Evolutionary conservation across 2,888 invertebrate species (phyloP).

Genomic region (Stomorhina lunata): DNA sequence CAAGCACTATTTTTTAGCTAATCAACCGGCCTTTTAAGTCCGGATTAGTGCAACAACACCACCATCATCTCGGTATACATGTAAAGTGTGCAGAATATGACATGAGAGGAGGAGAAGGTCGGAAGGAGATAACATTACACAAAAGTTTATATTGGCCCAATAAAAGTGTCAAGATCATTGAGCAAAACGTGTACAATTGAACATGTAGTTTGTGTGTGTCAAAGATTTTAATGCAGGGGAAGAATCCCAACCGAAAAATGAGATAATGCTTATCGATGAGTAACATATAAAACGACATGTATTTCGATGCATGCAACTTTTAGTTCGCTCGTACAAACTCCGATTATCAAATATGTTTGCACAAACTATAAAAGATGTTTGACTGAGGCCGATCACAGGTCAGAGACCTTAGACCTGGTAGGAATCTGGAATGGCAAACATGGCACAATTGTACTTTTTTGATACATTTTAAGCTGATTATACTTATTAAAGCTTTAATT

Average conservation of each 20-base stretch:
- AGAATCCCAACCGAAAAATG: conserved; percentile 13
- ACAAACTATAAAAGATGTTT: too few relatives aligned
- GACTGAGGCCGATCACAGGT: too few relatives aligned
- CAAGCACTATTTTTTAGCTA: conserved; percentile 53
- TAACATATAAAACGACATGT: neutral
- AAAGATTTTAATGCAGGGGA: conserved; percentile 1
- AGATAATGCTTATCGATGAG: too few relatives aligned
- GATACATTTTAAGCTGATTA: too few relatives aligned
- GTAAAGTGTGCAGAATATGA: neutral
- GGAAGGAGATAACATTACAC: conserved; percentile 3
- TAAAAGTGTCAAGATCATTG: conserved; percentile 66
- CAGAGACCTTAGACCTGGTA: too few relatives aligned
- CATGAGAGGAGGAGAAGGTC: neutral
- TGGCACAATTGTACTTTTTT: too few relatives aligned
- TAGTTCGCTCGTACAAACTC: too few relatives aligned
- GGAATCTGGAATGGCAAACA: too few relatives aligned
- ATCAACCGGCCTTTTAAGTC: conserved; percentile 54
- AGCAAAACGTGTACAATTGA: conserved; percentile 44
- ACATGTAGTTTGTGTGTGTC: conserved; percentile 22
- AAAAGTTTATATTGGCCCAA: conserved; percentile 62
- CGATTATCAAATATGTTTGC: too few relatives aligned
- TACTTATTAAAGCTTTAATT: too few relatives aligned
- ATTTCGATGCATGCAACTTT: too few relatives aligned
- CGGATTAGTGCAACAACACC: conserved; percentile 44
- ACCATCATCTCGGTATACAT: neutral